Evolutionary conservation across 2,113 vertebrate genomes (phyloP), one percentile per base, ranked within the genome.

Genomic region (Dipodomys merriami): DNA sequence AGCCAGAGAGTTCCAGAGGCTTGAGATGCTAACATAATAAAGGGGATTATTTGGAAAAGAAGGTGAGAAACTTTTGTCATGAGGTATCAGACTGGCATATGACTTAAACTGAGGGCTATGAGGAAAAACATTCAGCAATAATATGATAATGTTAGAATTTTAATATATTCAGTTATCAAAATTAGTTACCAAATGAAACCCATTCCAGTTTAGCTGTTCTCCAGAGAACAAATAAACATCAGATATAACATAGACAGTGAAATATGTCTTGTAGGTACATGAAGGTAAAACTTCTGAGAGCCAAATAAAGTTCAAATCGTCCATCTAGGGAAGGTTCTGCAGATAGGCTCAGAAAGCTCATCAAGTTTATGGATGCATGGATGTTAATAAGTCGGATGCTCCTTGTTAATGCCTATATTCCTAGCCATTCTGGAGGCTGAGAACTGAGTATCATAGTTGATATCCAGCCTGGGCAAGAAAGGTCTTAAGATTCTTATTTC

Each of bases 21-120:
- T 57, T 27, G 62, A 95, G 62, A 90, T 93, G 44, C 85, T 92
- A 86, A 91, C 91, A 68, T 83, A 90, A 81, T 71, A 95, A 86
- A 87, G 60, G 90, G 53, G 90, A 93, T 88, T 91, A 88, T 93
- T 95, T 95, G 72, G 71, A 80, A 93, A 91, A 74, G 83, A 94
- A 94, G 62, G 53, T 39, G 84, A 93, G 67, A 90, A 46, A 19
- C 44, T 94, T 82, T 94, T 95, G 94, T 95, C 90, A 53, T n/a
- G 33, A 86, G 35, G n/a, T 81, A 68, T 71, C 91, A 94, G 73
- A 79, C 68, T 78, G 22, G 19, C 23, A 53, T 25, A 79, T 60
- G 67, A 30, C 82, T 96, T 87, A 93, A 86, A 85, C 4, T 62
- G 76, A 89, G 81, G 49, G 60, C 44, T 88, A 84, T 78, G 86